These are phyloP conservation scores for Lutjanus argentimaculatus DNA, from an alignment of 2,797 vertebrate genomes.

Conservation along the genomic window DNA sequence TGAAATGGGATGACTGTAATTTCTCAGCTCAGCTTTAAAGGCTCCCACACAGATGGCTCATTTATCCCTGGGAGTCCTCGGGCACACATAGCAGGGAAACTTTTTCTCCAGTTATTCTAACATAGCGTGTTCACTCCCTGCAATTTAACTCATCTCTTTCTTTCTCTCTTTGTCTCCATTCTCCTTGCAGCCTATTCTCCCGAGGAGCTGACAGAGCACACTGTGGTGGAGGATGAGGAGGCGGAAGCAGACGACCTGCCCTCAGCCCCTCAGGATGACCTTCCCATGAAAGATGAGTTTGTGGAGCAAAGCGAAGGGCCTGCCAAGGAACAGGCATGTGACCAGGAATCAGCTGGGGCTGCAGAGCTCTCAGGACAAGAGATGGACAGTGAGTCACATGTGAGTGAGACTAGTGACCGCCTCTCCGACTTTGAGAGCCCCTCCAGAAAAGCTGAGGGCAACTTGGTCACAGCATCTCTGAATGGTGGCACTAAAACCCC, in stretches of 20 bases:
- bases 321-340: conserved; percentile 89
- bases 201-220: conserved; percentile 88
- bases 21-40: conserved; percentile 88
- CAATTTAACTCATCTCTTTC: conserved; percentile 83
- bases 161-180: conserved; percentile 80
- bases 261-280: conserved; percentile 77
- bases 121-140: conserved; percentile 80
- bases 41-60: conserved; percentile 88
- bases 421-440: conserved; percentile 94
- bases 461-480: conserved; percentile 81
- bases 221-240: conserved; percentile 89
- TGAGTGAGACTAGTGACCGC: conserved; percentile 94
- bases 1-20: conserved; percentile 88
- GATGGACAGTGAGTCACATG: conserved; percentile 96
- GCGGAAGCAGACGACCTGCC: conserved; percentile 85
- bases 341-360: conserved; percentile 90
- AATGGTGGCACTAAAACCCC: conserved; percentile 78
- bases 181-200: conserved; percentile 92
- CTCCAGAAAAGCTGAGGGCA: conserved; percentile 91
- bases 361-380: conserved; percentile 93
- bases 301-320: conserved; percentile 86
- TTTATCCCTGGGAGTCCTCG: conserved; percentile 87
- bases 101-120: conserved; percentile 87
- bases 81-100: conserved; percentile 86
- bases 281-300: conserved; percentile 85